phyloP scores from a whole-genome alignment of 2,113 vertebrate genomes.

The Podarcis cretensis region DNA sequence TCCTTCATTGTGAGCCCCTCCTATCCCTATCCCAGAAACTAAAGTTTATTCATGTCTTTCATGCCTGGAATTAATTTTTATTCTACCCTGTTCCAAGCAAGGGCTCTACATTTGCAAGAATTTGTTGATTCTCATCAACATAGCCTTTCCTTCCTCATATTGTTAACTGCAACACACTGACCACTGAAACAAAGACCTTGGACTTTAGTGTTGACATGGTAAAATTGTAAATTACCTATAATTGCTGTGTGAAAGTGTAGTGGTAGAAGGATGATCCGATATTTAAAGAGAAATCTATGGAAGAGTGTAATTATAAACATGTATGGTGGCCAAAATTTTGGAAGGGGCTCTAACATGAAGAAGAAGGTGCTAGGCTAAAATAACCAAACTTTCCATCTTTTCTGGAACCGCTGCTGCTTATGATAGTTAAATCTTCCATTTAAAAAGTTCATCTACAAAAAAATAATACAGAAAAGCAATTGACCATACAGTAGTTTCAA shows the following conservation, averaged over 20 bases:
- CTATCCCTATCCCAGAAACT: neutral
- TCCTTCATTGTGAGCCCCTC: conserved; percentile 9
- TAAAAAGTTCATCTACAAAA: neutral
- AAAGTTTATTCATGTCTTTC: neutral
- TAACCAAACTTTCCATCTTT: neutral
- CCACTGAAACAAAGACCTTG: neutral
- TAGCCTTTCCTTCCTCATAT: neutral
- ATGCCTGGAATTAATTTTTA: neutral
- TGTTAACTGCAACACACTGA: conserved; percentile 17
- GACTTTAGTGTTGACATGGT: neutral
- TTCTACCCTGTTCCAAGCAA: neutral
- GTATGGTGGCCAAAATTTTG: neutral
- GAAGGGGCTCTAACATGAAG: neutral
- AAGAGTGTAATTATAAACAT: too few relatives aligned
- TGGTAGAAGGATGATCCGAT: neutral
- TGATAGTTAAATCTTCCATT: neutral
- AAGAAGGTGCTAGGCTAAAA: neutral
- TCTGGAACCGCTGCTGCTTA: neutral
- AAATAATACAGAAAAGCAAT: neutral
- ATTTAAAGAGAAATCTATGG: too few relatives aligned
- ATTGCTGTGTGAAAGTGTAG: neutral
- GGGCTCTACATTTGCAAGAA: neutral
- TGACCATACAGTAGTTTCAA: neutral
- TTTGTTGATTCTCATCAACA: neutral
- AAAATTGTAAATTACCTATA: neutral